Percentiles rank a stretch among this genome's conserved stretches.
phyloP scores from a whole-genome alignment of 2,113 vertebrate species.

The Pica pica region DNA sequence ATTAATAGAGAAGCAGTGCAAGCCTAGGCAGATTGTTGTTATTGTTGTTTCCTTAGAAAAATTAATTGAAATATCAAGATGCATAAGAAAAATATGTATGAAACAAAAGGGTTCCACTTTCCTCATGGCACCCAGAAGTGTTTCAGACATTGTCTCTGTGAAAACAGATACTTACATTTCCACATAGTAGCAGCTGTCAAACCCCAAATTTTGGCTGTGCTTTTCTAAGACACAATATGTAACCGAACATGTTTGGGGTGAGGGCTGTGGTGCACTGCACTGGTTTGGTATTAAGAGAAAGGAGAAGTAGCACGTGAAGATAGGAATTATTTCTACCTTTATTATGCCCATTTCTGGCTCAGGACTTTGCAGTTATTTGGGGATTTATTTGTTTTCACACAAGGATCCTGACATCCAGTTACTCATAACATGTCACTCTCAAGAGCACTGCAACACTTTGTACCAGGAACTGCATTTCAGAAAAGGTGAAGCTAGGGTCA shows the following conservation, averaged over 20 bases:
- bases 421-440: not conserved
- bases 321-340: not conserved
- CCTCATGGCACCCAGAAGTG: not conserved
- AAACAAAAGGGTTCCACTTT: not conserved
- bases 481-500: conserved; percentile 18
- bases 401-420: not conserved
- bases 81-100: not conserved
- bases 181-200: accelerated
- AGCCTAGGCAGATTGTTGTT: not conserved
- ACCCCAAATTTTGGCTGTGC: not conserved
- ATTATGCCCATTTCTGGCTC: not conserved
- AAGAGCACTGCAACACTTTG: not conserved
- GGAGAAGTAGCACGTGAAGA: not conserved
- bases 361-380: not conserved
- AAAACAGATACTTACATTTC: not conserved
- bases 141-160: not conserved
- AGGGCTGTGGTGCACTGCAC: not conserved
- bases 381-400: conserved; percentile 23
- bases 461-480: conserved; percentile 34
- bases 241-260: accelerated
- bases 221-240: not conserved
- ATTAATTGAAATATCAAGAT: not conserved
- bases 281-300: not conserved
- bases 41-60: not conserved
- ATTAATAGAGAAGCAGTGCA: not conserved